Evolutionary conservation across 1,140 invertebrate species (phyloP).

Genomic region (Drosophila virilis): DNA sequence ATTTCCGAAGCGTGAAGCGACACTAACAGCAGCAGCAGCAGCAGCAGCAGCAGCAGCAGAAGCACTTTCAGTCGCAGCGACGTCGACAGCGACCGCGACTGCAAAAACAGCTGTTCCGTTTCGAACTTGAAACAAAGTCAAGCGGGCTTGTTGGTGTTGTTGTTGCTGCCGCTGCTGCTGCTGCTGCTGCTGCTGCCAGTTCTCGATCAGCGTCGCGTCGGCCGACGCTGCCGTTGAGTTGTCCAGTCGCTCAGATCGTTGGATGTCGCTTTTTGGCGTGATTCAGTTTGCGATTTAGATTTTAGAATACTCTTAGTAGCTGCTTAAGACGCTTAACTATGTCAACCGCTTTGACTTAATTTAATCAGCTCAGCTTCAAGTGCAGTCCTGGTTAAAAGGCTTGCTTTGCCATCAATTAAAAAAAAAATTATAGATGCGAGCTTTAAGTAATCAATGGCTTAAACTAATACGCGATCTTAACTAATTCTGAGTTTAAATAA

Average conservation of each 20-base stretch:
- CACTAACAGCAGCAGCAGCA: slow-evolving; percentile 19
- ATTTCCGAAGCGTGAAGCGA: slow-evolving; percentile 73
- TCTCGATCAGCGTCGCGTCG: slow-evolving; percentile 45
- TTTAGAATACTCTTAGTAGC: slow-evolving; percentile 24
- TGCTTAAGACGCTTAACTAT: background rate
- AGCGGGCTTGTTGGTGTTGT: slow-evolving; percentile 28
- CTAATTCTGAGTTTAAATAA: no score
- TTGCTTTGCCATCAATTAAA: no score
- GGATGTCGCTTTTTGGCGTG: slow-evolving; percentile 56
- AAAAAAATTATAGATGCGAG: no score
- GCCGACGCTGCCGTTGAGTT: slow-evolving; percentile 21
- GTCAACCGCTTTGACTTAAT: background rate
- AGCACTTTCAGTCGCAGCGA: background rate
- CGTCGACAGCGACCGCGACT: slow-evolving; percentile 6
- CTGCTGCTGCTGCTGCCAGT: slow-evolving; percentile 30
- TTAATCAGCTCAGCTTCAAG: no score
- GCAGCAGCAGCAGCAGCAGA: slow-evolving; percentile 4
- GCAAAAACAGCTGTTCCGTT: slow-evolving; percentile 67
- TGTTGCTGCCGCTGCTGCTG: slow-evolving; percentile 12
- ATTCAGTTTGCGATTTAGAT: slow-evolving; percentile 53
- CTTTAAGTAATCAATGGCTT: no score
- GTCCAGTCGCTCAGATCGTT: slow-evolving; percentile 47
- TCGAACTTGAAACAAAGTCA: slow-evolving; percentile 44
- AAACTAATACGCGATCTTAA: no score
- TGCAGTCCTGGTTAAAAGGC: no score